Percentiles rank a stretch among this genome's conserved stretches.
Conservation (phyloP, 2,113 vertebrate genomes). For the Tachysurus vachellii region DNA sequence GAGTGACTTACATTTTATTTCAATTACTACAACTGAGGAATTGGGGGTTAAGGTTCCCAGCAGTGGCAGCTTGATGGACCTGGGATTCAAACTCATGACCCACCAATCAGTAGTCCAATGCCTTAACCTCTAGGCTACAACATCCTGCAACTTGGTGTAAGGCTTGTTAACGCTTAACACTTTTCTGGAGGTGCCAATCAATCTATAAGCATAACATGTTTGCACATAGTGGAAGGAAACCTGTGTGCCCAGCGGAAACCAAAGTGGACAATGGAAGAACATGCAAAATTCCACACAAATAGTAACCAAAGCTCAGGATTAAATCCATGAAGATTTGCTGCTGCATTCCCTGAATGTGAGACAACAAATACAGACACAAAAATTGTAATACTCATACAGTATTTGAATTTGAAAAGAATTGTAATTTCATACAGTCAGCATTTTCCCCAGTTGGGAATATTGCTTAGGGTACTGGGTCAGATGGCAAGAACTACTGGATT, state of each 20-base stretch:
- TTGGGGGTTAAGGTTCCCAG: too few species aligned
- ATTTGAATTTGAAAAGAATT: too few species aligned
- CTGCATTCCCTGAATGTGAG: neutral
- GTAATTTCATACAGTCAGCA: conserved; percentile 74
- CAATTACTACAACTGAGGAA: too few species aligned
- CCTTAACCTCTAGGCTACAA: too few species aligned
- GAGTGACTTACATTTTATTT: too few species aligned
- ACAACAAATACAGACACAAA: neutral
- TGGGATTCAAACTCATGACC: too few species aligned
- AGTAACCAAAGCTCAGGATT: neutral
- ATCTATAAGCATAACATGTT: neutral
- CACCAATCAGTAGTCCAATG: too few species aligned
- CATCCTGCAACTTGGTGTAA: too few species aligned
- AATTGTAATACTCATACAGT: neutral
- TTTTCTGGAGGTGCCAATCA: neutral
- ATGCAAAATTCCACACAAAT: neutral
- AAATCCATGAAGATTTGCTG: neutral
- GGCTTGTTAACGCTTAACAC: too few species aligned
- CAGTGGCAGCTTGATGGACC: too few species aligned
- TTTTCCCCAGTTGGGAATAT: conserved; percentile 70
- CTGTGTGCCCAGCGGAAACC: neutral
- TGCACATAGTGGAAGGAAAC: neutral
- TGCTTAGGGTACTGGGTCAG: conserved; percentile 82
- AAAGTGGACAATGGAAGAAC: neutral
- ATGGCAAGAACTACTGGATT: conserved; percentile 82